Evolutionary conservation across 2,888 invertebrate genomes (phyloP).

Genomic region (Eudemis profundana): DNA sequence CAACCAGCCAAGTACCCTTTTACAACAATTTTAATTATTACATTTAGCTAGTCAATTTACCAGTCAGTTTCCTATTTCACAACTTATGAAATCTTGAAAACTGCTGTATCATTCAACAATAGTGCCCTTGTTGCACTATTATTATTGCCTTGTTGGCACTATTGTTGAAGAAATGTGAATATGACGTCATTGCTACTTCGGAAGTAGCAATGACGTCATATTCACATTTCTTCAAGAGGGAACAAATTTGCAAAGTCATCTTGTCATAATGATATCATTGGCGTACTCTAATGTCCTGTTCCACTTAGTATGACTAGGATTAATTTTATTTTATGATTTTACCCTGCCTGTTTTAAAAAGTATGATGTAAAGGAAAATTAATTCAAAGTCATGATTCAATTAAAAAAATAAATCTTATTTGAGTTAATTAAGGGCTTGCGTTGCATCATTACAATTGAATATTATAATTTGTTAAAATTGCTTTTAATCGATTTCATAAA

Average conservation of each 20-base stretch:
- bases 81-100: slow-evolving; percentile 32
- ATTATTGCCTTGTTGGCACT: too few species aligned
- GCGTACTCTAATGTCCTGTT: slow-evolving; percentile 4
- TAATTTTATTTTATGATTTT: slow-evolving; percentile 3
- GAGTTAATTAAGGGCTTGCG: too few species aligned
- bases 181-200: too few species aligned
- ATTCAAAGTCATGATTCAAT: neutral
- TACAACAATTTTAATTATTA: too few species aligned
- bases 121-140: neutral
- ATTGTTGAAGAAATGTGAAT: too few species aligned
- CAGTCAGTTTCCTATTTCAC: slow-evolving; percentile 39
- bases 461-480: too few species aligned
- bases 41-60: slow-evolving; percentile 4
- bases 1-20: too few species aligned
- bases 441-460: too few species aligned
- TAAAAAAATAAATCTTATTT: too few species aligned
- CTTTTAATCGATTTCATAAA: too few species aligned
- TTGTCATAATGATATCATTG: slow-evolving; percentile 16
- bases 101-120: slow-evolving; percentile 29
- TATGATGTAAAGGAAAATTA: slow-evolving; percentile 4
- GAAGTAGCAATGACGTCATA: slow-evolving; percentile 26
- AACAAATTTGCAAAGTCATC: slow-evolving; percentile 33
- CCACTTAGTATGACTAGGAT: slow-evolving; percentile 16
- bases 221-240: slow-evolving; percentile 15
- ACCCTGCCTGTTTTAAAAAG: too few species aligned